Evolutionary conservation across 2,888 invertebrate species (phyloP), one percentile per base, ranked within the genome.

Genomic region (Eugnorisma glareosa): DNA sequence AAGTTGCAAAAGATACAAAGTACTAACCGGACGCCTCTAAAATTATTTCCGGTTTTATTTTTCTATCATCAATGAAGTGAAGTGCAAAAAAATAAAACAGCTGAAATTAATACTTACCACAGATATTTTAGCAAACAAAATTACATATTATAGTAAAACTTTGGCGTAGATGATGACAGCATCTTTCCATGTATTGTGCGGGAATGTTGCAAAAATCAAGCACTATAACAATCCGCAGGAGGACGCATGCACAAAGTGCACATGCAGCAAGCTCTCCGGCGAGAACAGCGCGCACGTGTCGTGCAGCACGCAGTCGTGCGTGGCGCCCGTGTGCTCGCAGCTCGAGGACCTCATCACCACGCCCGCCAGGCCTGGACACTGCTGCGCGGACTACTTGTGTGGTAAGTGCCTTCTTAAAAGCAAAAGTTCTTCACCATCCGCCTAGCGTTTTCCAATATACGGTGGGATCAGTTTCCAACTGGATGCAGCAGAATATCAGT

Each of bases 161-260:
- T 43, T 43, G 40, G 40, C 40, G 3, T 43, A 43, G 13, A 43
- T 3, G 13, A 43, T 43, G 13, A 13, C 13, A 43, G 13, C 13
- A 43, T 43, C 40, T 13, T 43, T 13, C 40, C 13, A 13, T 13
- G 13, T 40, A 0, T 13, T 43, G 40, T 43, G 40, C 40, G 40
- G 13, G 3, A 43, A 43, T 43, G 40, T 43, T 43, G 40, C 13
- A 43, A 43, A 43, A 43, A 43, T 43, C 40, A 43, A 43, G 40
- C 40, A 43, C 13, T 43, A 40, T 40, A 11, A 11, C 40, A 11
- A 43, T 43, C 11, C 40, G 10, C 10, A 40, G 43, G 98, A 76
- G 97, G 98, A 98, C 89, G 97, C 97, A 57, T 99, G 99, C 91
- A 98, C 98, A 0, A 97, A 94, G 35, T 99, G 99, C 91, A 95